phyloP scores from a whole-genome alignment of 2,113 vertebrate species.

The Gymnarchus niloticus region DNA sequence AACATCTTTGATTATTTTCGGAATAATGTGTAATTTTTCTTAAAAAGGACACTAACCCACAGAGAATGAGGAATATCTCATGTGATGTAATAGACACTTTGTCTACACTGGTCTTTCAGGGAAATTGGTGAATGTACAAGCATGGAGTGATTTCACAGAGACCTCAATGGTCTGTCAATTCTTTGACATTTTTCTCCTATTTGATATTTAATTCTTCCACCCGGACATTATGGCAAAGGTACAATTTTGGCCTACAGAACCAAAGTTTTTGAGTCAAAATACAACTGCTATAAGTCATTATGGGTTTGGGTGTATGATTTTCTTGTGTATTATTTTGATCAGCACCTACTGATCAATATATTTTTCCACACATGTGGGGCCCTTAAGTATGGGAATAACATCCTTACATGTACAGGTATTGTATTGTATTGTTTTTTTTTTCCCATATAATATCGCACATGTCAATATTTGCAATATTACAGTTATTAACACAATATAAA shows the following conservation, averaged over 20 bases:
- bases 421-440: conserved; percentile 5
- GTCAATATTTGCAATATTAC: neutral
- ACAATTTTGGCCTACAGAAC: neutral
- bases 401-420: neutral
- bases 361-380: conserved; percentile 4
- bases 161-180: no score
- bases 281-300: neutral
- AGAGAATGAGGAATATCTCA: neutral
- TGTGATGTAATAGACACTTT: neutral
- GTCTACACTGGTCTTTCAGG: neutral
- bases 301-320: neutral
- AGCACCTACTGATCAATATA: neutral
- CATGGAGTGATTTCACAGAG: neutral
- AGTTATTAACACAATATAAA: conserved; percentile 4
- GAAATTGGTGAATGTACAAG: neutral
- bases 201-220: conserved; percentile 6
- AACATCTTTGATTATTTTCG: neutral
- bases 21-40: neutral
- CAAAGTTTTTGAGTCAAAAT: neutral
- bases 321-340: conserved; percentile 14
- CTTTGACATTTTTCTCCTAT: neutral
- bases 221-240: neutral
- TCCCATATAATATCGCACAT: neutral
- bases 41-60: neutral
- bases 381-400: conserved; percentile 3